Base-by-base conservation (phyloP, 92 coral and sea anemone genomes). In the Isaurus tuberculatus region DNA sequence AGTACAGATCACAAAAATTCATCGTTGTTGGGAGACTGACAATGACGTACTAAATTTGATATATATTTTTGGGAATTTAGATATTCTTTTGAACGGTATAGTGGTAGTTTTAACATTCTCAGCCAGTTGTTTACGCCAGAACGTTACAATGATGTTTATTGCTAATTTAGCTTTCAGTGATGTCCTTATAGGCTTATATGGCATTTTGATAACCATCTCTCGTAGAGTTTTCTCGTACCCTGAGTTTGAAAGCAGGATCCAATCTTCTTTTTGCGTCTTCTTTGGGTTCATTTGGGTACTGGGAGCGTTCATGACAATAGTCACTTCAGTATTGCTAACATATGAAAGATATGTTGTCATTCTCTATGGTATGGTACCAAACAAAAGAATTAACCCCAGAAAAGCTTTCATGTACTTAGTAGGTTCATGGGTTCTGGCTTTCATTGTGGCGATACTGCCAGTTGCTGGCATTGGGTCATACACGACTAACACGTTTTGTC, bases 401-500 rank as follows among this genome's bases (percentile, higher is more conserved):
- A 20, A 23, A 16, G 89, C 91, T 27, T 25, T 91, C 5, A 44
- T n/a, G 20, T 70, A 82, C n/a, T 30, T 88, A 34, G 30, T 30
- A 10, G n/a, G 65, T 31, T 84, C 89, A 8, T 91, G 94, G 94
- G 28, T 58, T 16, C 55, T 86, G 34, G 90, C 97, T 2, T 14
- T 91, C 7, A 11, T 63, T 17, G 79, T 85, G 0, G 97, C 97
- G 3, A 57, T 83, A 1, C 83, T 91, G 31, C 97, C 97, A 33
- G 31, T 91, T 53, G 74, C 73, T 19, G 84, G 92, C 3, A 67
- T 91, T 40, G 97, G 97, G 5, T 91, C 97, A 5, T 93, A 93
- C 90, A 83, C 89, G 14, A 86, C 92, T 9, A 93, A 92, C 53
- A 93, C 97, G 1, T 93, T 91, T 86, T 93, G 97, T 22, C 85